Evolutionary conservation across 2,888 invertebrate species (phyloP), one percentile per base, ranked within the genome.

Genomic region (Amblyjoppa proteus): DNA sequence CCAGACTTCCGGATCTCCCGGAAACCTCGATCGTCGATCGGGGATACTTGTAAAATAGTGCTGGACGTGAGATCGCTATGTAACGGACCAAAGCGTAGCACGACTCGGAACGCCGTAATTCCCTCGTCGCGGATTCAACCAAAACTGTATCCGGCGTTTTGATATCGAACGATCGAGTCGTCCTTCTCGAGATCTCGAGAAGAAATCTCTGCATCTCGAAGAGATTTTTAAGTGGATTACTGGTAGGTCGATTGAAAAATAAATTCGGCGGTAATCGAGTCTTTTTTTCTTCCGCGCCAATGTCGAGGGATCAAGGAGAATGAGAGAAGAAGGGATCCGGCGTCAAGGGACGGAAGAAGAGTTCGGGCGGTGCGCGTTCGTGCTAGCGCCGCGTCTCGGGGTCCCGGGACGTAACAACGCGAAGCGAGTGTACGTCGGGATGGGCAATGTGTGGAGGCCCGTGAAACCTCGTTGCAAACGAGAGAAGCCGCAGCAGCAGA

Each of bases 381-480:
- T 68, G 56, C 28, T 38, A n/a, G 38, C 66, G 51, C 66, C 66
- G 20, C 11, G 20, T n/a, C 28, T 20, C 45, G 45, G 16, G 4
- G 45, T 49, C 68, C n/a, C 38, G 38, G n/a, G 41, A 68, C 41
- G 38, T 68, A 77, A 68, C 66, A 28, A 56, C 68, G 68, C 34
- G 41, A 38, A 7, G 41, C 3, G 11, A 25, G 66, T 51, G 20
- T 61, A 34, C 64, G 34, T 34, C 51, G 34, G 51, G 34, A 13
- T 16, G 53, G 64, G 34, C 51, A 28, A 38, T 38, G 53, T 34
- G 20, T 28, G 34, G 38, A 53, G 68, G 77, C 38, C 20, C 41
- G 68, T 56, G 77, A 68, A 77, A 77, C 68, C 68, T 68, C 53
- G 68, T 49, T 76, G 49, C 34, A 53, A 66, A 51, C 76, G 38